These are phyloP conservation scores for Todus mexicanus DNA, from an alignment of 2,797 vertebrate genomes.

Conservation along the genomic window DNA sequence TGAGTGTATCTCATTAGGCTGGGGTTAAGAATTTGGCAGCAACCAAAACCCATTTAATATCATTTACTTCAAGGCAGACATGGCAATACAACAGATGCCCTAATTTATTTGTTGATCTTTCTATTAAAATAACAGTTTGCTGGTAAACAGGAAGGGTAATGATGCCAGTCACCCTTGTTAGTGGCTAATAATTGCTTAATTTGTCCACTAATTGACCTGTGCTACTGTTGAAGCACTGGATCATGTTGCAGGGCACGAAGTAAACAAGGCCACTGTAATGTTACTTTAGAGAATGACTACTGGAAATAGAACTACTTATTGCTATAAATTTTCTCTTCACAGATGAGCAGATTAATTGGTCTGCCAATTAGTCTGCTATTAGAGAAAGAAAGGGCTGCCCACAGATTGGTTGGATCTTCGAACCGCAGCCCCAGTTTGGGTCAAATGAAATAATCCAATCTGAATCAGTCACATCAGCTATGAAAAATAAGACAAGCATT, in stretches of 20 bases:
- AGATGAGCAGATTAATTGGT: constrained; percentile 83
- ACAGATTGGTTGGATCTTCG: constrained; percentile 37
- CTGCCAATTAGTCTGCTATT: constrained; percentile 79
- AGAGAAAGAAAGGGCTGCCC: constrained; percentile 66
- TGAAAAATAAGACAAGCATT: constrained; percentile 23
- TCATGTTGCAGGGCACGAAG: constrained; percentile 72
- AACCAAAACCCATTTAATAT: constrained; percentile 73
- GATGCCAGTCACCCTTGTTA: constrained; percentile 83
- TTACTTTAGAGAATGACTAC: constrained; percentile 77
- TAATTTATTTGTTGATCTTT: constrained; percentile 81
- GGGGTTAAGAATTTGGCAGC: constrained; percentile 61
- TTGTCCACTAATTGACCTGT: constrained; percentile 84
- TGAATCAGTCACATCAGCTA: constrained; percentile 37
- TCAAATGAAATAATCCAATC: constrained; percentile 58
- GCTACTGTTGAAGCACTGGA: constrained; percentile 73
- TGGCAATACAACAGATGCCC: constrained; percentile 75
- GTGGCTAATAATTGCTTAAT: constrained; percentile 84
- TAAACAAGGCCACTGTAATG: constrained; percentile 75
- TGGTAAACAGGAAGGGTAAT: constrained; percentile 83
- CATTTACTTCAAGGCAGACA: constrained; percentile 70
- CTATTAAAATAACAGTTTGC: constrained; percentile 79
- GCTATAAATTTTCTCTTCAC: constrained; percentile 79
- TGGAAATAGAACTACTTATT: constrained; percentile 77
- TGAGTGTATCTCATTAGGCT: constrained; percentile 65
- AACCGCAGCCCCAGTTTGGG: constrained; percentile 28